Evolutionary conservation across 2,797 vertebrate species (phyloP), one percentile per base, ranked within the genome.

Genomic region (Lithobates sylvaticus): DNA sequence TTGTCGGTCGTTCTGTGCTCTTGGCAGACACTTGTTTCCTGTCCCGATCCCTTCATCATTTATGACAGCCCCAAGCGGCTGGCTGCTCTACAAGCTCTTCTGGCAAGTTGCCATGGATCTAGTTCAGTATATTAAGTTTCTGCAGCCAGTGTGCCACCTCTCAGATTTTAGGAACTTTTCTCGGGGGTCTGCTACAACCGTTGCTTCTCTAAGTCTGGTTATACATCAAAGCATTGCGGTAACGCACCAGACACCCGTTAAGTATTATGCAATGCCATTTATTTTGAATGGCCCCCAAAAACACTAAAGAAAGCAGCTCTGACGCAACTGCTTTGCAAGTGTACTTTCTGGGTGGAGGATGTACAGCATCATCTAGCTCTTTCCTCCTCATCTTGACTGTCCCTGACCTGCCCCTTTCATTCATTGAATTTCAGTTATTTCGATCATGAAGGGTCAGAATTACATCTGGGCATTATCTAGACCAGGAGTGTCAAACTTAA

Each of bases 1-100:
- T 89, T 29, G 65, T 89, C 87, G 89, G 91, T 91, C 88, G 79
- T 85, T 86, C 84, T 83, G 47, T 64, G 54, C 50, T 77, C 58
- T 32, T 18, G 26, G 81, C 72, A 32, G 54, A 65, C 54, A 39
- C 26, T 50, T 72, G 69, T 67, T 71, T 64, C 83, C 76, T 29
- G 69, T 44, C 83, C 26, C 61, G 10, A 54, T 67, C 71, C 68
- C 71, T 65, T 72, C 32, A 75, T 79, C 70, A 34, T 61, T 74
- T 61, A 74, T 80, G 58, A 75, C 84, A 67, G 54, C 47, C 34
- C 70, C 26, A 36, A 44, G 84, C 64, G 36, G 21, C 44, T 23
- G 4, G 39, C 10, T 27, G 69, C 70, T 65, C 69, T 68, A 12
- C 67, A 68, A 68, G 29, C 73, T 69, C 26, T 61, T 39, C 44